phyloP scores from a whole-genome alignment of 2,888 invertebrate species.

The Dicycla oo region DNA sequence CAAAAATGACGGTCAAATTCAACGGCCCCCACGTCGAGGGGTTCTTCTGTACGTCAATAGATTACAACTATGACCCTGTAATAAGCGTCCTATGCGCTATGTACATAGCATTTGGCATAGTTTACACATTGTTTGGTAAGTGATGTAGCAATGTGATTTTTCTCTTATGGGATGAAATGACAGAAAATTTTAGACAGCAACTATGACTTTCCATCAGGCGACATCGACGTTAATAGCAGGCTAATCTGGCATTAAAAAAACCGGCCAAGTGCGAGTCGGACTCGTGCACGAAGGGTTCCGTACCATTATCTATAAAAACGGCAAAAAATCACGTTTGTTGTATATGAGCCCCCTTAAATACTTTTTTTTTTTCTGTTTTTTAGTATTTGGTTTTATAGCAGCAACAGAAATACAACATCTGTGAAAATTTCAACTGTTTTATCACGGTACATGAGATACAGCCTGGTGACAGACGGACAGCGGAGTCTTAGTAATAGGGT shows the following conservation, averaged over 20 bases:
- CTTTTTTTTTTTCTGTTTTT: no score
- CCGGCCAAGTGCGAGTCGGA: no score
- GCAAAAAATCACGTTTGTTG: no score
- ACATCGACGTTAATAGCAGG: not conserved
- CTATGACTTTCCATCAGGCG: not conserved
- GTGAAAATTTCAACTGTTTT: no score
- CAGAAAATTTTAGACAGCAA: not conserved
- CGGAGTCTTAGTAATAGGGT: no score
- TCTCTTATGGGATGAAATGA: slow-evolving; percentile 13
- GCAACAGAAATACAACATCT: no score
- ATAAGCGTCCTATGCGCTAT: slow-evolving; percentile 92
- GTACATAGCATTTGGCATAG: slow-evolving; percentile 95
- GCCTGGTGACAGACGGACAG: no score
- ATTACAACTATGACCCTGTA: slow-evolving; percentile 92
- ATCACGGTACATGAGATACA: no score
- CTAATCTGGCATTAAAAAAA: not conserved
- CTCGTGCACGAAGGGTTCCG: no score
- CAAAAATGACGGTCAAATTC: slow-evolving; percentile 83
- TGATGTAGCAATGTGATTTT: slow-evolving; percentile 15
- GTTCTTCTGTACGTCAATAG: slow-evolving; percentile 88
- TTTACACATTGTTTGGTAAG: slow-evolving; percentile 96
- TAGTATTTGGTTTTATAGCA: no score
- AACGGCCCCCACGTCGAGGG: slow-evolving; percentile 86
- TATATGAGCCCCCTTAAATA: no score
- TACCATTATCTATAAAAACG: no score